phyloP scores from a whole-genome alignment of 2,797 vertebrate species.

The Thripadectes ignobilis region DNA sequence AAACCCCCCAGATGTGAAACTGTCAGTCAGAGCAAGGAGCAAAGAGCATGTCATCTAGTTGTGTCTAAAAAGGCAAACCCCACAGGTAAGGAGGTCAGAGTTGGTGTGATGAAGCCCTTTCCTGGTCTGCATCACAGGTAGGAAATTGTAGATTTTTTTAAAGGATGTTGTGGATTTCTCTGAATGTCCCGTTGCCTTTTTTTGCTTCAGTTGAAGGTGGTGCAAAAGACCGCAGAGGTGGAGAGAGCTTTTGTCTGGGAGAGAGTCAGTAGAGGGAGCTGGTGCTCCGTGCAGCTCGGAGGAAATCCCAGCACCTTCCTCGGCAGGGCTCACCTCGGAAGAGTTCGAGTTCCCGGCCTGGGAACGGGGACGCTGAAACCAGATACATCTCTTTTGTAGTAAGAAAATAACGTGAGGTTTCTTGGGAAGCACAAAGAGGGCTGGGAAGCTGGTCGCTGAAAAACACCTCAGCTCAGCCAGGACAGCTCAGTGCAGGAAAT shows the following conservation, averaged over 20 bases:
- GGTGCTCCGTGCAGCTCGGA: neutral
- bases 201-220: neutral
- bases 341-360: fast-evolving
- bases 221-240: neutral
- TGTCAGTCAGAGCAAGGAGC: neutral
- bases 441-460: neutral
- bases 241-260: neutral
- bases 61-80: neutral
- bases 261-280: neutral
- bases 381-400: fast-evolving
- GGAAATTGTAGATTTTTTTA: neutral
- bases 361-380: neutral
- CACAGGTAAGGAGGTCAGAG: neutral
- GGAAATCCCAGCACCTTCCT: neutral
- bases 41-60: neutral
- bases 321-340: neutral
- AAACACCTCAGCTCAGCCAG: neutral
- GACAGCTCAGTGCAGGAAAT: neutral
- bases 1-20: neutral
- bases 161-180: fast-evolving
- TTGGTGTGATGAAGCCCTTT: neutral
- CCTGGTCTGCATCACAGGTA: neutral
- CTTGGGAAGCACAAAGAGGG: neutral
- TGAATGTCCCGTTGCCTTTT: fast-evolving
- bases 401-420: neutral